A percentile compares a stretch with the other conserved stretches of the same genome.
Conservation (phyloP, 2,113 vertebrate genomes). For the Anas platyrhynchos region DNA sequence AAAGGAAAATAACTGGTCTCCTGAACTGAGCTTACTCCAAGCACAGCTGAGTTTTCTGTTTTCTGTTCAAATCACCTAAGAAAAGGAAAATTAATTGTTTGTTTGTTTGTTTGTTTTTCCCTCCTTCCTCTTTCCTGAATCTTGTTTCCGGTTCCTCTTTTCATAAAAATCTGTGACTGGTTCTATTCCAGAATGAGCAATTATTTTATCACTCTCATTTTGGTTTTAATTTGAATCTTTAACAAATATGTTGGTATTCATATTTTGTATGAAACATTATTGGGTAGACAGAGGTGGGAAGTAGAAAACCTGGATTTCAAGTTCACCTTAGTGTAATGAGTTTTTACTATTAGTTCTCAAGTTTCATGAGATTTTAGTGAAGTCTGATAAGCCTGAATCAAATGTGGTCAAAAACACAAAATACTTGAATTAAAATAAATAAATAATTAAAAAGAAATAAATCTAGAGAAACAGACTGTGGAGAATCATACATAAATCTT, state of each 20-base stretch:
- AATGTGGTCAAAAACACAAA: neutral
- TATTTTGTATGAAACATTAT: neutral
- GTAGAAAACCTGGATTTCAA: neutral
- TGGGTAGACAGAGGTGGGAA: neutral
- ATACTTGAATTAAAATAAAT: neutral
- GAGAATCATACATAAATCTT: neutral
- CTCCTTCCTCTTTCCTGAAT: neutral
- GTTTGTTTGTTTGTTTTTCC: too few species aligned
- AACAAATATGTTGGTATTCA: neutral
- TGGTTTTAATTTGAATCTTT: neutral
- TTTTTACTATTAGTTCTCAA: neutral
- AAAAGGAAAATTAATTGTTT: neutral
- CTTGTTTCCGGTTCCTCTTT: neutral
- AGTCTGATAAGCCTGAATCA: neutral
- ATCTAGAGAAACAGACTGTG: neutral
- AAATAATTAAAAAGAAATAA: too few species aligned
- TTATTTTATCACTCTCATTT: neutral
- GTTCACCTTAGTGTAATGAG: rapidly evolving
- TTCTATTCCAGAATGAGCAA: neutral
- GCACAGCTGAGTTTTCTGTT: neutral
- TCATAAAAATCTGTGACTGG: neutral
- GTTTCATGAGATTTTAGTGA: neutral
- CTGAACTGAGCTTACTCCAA: neutral
- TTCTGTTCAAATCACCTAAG: neutral
- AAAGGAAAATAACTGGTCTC: neutral